These are phyloP conservation scores for Hippoglossus stenolepis DNA, from an alignment of 2,113 vertebrate species.

Conservation along the genomic window DNA sequence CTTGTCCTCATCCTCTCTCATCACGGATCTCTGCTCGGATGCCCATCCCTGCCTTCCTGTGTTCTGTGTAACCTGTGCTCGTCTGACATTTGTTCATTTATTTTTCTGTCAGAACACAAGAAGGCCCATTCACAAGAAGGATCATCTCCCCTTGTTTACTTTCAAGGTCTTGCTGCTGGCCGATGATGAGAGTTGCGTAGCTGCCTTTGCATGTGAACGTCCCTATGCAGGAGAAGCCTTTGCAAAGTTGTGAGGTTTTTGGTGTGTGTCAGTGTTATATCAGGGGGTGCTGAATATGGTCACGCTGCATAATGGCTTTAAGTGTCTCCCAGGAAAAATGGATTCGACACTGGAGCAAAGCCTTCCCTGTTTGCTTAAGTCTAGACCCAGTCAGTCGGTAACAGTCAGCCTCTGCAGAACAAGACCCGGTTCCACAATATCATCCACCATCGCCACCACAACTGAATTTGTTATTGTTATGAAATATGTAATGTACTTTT, in stretches of 20 bases:
- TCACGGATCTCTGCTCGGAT: conserved; percentile 7
- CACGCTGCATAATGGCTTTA: conserved; percentile 58
- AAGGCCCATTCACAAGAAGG: not conserved
- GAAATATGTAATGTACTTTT: not conserved
- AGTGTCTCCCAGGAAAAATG: conserved; percentile 57
- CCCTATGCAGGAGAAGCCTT: conserved; percentile 4
- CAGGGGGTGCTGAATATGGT: conserved; percentile 41
- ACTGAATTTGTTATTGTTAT: not conserved
- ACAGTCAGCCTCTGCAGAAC: conserved; percentile 39
- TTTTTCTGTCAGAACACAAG: conserved; percentile 4
- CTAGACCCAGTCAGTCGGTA: conserved; percentile 31
- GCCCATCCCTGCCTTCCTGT: not conserved
- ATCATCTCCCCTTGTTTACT: conserved; percentile 22
- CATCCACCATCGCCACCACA: conserved; percentile 5
- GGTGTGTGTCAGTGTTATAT: conserved; percentile 34
- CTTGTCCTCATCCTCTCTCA: conserved; percentile 31
- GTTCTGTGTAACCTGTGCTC: conserved; percentile 19
- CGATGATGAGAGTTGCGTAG: conserved; percentile 21
- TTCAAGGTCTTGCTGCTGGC: conserved; percentile 29
- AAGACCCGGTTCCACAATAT: not conserved
- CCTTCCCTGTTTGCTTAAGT: conserved; percentile 34
- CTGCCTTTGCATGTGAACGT: conserved; percentile 11
- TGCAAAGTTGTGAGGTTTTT: conserved; percentile 35
- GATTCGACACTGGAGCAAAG: conserved; percentile 59
- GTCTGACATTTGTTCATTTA: not conserved